Percentiles rank a stretch among this genome's conserved stretches.
Conservation (phyloP, 2,113 vertebrate species). For the Burhinus oedicnemus region DNA sequence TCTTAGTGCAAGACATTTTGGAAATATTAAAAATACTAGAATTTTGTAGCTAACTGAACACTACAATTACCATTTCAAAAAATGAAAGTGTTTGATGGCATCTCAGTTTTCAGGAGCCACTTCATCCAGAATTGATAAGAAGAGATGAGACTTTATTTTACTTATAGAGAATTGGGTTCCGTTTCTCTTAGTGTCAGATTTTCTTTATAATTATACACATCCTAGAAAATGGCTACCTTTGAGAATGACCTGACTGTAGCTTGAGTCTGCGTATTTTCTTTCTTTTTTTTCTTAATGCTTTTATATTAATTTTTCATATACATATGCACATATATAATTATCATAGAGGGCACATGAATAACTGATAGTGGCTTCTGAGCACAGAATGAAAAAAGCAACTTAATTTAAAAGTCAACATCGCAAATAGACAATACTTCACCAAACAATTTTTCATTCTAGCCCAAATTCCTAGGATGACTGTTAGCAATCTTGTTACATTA, state of each 20-base stretch:
- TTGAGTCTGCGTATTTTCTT: not conserved
- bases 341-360: not conserved
- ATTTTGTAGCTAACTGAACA: not conserved
- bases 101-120: not conserved
- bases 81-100: not conserved
- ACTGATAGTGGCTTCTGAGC: not conserved
- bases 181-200: not conserved
- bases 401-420: not conserved
- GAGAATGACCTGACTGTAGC: not conserved
- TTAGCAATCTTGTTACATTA: not conserved
- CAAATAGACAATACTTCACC: not conserved
- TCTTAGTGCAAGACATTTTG: not conserved
- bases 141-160: not conserved
- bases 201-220: not conserved
- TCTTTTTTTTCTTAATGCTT: not conserved
- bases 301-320: not conserved
- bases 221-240: not conserved
- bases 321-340: not conserved
- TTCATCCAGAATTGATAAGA: not conserved
- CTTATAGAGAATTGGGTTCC: not conserved
- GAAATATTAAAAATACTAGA: not conserved
- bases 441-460: not conserved
- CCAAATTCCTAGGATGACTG: not conserved
- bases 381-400: not conserved
- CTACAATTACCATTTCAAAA: not conserved